These are phyloP conservation scores for Hypothenemus hampei DNA, from an alignment of 1,140 invertebrate species.

Conservation along the genomic window DNA sequence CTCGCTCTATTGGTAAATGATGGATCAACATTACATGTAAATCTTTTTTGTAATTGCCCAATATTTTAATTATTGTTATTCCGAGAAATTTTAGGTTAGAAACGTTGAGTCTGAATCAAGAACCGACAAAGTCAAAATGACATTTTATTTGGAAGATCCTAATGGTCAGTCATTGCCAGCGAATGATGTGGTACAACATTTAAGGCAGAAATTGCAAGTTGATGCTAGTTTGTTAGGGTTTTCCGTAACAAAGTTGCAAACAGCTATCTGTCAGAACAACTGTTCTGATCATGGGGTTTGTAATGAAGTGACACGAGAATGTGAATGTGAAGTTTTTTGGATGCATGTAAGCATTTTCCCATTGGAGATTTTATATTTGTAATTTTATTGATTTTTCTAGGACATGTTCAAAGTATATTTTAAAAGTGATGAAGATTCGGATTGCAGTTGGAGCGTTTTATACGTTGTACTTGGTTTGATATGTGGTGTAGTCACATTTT, in stretches of 20 bases:
- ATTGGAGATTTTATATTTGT: not conserved
- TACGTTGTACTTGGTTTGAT: constrained; percentile 77
- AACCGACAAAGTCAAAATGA: constrained; percentile 55
- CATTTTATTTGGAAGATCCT: constrained; percentile 54
- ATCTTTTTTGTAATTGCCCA: not conserved
- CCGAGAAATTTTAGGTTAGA: constrained; percentile 32
- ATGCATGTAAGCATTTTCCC: constrained; percentile 62
- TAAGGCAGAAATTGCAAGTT: constrained; percentile 63
- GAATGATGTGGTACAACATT: constrained; percentile 41
- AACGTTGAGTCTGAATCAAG: constrained; percentile 40
- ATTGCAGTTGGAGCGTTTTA: constrained; percentile 86
- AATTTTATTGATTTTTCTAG: constrained; percentile 13
- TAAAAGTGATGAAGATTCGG: constrained; percentile 58
- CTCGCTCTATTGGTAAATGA: constrained; percentile 59
- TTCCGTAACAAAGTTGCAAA: constrained; percentile 70
- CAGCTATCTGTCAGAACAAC: constrained; percentile 84
- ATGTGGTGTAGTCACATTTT: constrained; percentile 57
- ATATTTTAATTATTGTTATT: not conserved
- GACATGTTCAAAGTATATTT: constrained; percentile 55
- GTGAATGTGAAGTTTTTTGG: constrained; percentile 93
- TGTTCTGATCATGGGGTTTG: constrained; percentile 90
- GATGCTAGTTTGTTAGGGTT: constrained; percentile 70
- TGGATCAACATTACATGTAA: constrained; percentile 43
- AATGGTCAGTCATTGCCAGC: constrained; percentile 37
- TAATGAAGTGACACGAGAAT: constrained; percentile 75